These are phyloP conservation scores for Ichneumon xanthorius DNA, from an alignment of 2,888 invertebrate genomes.

Conservation along the genomic window DNA sequence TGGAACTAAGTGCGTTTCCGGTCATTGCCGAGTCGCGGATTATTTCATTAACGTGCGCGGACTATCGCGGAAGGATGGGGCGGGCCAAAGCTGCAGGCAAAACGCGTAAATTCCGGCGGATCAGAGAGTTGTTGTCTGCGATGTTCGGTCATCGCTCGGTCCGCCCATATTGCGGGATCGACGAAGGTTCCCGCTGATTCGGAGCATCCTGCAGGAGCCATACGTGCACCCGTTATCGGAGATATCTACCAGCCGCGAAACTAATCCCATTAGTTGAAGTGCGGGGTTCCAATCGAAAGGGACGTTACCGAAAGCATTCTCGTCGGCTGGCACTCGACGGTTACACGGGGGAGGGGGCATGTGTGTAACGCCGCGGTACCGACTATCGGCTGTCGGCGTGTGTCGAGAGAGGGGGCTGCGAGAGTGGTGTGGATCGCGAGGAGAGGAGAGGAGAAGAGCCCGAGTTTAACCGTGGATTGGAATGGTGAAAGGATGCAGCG, in stretches of 20 bases:
- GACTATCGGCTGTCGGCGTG: constrained; percentile 22
- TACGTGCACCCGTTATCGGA: constrained; percentile 33
- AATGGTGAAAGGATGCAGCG: constrained; percentile 28
- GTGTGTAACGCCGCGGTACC: not conserved
- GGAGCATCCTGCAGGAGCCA: not conserved
- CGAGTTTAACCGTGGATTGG: constrained; percentile 21
- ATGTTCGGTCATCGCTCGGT: too few relatives aligned
- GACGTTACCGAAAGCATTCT: constrained; percentile 40
- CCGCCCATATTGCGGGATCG: too few relatives aligned
- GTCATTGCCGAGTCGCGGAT: not conserved
- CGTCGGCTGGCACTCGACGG: constrained; percentile 30
- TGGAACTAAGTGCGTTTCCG: too few relatives aligned
- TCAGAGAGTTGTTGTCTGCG: not conserved
- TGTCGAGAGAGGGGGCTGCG: not conserved
- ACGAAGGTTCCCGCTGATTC: not conserved
- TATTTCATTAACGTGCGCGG: too few relatives aligned
- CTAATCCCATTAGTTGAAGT: constrained; percentile 60
- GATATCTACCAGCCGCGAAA: constrained; percentile 37
- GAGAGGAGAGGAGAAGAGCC: not conserved
- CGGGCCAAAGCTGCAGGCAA: not conserved
- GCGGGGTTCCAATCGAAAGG: constrained; percentile 34
- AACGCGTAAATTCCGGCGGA: not conserved
- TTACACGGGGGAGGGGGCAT: not conserved
- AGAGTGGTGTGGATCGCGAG: constrained; percentile 13
- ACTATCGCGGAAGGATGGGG: not conserved